Evolutionary conservation across 1,140 invertebrate genomes (phyloP), one percentile per base, ranked within the genome.

Genomic region (Hyposmocoma kahamanoa): DNA sequence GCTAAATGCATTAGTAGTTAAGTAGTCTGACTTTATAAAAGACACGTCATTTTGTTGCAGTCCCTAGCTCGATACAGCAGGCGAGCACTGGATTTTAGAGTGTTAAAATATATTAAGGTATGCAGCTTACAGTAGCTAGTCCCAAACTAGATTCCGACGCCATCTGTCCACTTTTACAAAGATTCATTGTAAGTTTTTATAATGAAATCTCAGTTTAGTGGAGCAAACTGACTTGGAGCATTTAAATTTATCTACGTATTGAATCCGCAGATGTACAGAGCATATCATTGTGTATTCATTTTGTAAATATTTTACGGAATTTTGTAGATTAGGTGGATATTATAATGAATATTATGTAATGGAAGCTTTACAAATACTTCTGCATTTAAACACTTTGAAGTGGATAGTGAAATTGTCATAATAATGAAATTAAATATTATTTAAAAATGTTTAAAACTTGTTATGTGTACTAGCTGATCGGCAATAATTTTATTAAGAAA

Each of bases 271-370:
- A 62, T 79, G 68, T 79, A 74, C 62, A 74, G 72, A 66, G 67
- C 77, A 84, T 84, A 84, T 84, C 77, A 68, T 52, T 58, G 51
- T 70, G 62, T 68, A 53, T 73, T 66, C 53, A 59, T 73, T 72
- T 76, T 84, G 77, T 84, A 84, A 69, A 84, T 81, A 84, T 69
- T 62, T 66, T 64, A 65, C 41, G 56, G 56, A 47, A 53, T 62
- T 59, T 44, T 46, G 24, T 62, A 63, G 51, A 38, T 49, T 64
- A 63, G 57, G 28, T 32, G 28, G 43, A 52, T n/a, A 49, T 52
- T 64, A 54, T 48, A n/a, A n/a, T n/a, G n/a, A n/a, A n/a, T n/a
- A n/a, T n/a, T n/a, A 53, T 49, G 44, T 57, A 67, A 64, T 54
- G 50, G 56, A 57, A 70, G 60, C 55, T 59, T 64, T 63, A 53